A percentile compares a stretch with the other conserved stretches of the same genome.
Conservation (phyloP, 2,113 vertebrate species). For the Boulengeromyrus knoepffleri region DNA sequence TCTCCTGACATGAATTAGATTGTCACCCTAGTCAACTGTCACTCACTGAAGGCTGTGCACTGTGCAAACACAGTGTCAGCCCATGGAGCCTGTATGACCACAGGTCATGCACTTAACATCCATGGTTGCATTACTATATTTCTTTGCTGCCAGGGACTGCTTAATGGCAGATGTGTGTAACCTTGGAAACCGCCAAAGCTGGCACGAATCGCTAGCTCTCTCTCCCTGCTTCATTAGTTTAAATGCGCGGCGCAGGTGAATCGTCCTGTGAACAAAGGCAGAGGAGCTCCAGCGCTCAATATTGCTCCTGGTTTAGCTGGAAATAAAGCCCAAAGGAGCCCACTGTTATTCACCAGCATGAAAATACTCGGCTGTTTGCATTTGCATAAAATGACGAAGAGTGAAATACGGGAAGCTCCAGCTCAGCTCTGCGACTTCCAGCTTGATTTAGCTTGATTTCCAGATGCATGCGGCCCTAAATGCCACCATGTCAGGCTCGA, state of each 20-base stretch:
- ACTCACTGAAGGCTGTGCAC: neutral
- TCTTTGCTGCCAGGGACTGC: conserved; percentile 5
- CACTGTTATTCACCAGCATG: neutral
- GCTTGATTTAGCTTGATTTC: neutral
- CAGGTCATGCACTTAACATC: neutral
- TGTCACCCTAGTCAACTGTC: neutral
- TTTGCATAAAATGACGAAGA: neutral
- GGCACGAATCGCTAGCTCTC: neutral
- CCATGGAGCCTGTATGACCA: neutral
- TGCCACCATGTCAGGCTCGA: neutral
- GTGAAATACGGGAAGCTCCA: neutral
- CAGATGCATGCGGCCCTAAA: neutral
- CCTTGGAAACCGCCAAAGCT: conserved; percentile 13
- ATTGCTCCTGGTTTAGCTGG: neutral
- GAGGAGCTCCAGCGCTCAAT: neutral
- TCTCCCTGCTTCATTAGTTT: neutral
- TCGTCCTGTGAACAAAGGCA: neutral
- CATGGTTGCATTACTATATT: neutral
- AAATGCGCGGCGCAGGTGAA: neutral
- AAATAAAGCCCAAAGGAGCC: neutral
- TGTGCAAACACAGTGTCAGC: neutral
- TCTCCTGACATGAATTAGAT: neutral
- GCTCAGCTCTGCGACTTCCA: neutral
- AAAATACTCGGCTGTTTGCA: neutral
- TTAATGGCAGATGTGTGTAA: neutral